These are phyloP conservation scores for Fabriciana adippe DNA, from an alignment of 2,888 invertebrate species.

Conservation along the genomic window DNA sequence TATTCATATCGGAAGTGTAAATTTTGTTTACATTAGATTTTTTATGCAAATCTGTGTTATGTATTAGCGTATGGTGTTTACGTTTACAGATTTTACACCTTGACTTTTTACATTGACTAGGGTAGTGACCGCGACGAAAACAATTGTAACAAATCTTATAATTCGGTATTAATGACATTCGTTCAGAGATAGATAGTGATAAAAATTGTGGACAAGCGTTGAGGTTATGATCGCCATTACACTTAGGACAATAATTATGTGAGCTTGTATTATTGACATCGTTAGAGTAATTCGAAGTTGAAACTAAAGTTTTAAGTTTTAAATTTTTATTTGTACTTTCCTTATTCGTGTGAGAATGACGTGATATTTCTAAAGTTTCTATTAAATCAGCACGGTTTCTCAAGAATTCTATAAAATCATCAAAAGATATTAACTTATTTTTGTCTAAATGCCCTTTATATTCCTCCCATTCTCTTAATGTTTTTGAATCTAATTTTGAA, in stretches of 20 bases:
- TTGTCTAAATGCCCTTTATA: constrained; percentile 23
- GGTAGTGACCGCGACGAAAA: constrained; percentile 38
- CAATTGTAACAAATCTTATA: constrained; percentile 43
- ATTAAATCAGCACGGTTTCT: constrained; percentile 41
- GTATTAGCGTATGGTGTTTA: constrained; percentile 26
- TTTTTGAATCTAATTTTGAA: constrained; percentile 18
- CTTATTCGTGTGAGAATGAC: background rate
- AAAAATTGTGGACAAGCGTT: constrained; percentile 39
- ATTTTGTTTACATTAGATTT: no score
- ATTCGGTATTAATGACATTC: constrained; percentile 34
- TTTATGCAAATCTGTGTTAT: constrained; percentile 6
- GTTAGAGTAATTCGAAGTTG: no score
- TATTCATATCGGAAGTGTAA: background rate
- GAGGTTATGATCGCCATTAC: constrained; percentile 38
- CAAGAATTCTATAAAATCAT: constrained; percentile 37
- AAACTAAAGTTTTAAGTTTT: no score
- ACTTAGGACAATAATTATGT: constrained; percentile 12
- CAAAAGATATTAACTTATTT: constrained; percentile 15
- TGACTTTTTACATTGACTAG: constrained; percentile 32
- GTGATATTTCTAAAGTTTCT: constrained; percentile 30
- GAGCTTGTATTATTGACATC: no score
- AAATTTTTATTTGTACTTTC: constrained; percentile 4
- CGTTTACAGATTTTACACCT: constrained; percentile 32
- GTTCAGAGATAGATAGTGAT: constrained; percentile 33
- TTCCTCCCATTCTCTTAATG: constrained; percentile 33